Conservation (phyloP, 92 coral and sea anemone species). For the Zoanthus gigantus region DNA sequence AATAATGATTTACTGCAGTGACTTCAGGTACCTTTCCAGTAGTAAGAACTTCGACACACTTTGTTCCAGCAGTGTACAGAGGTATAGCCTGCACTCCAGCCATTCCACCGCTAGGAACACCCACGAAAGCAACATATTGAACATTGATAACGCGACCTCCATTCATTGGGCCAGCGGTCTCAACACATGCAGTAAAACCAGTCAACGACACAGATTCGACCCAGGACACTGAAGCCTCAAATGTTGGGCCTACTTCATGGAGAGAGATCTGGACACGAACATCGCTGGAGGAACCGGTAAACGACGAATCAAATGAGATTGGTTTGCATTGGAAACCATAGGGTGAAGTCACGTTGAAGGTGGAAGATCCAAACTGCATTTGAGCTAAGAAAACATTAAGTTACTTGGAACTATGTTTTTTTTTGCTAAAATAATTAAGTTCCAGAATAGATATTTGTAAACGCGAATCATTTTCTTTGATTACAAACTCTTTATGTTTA, state of each 20-base stretch:
- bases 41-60: slow-evolving; percentile 55
- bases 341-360: slow-evolving; percentile 30
- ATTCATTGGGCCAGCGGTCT: slow-evolving; percentile 54
- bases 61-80: slow-evolving; percentile 73
- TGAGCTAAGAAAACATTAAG: not conserved
- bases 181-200: slow-evolving; percentile 47
- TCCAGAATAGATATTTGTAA: too few species aligned
- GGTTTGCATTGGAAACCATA: slow-evolving; percentile 59
- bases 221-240: slow-evolving; percentile 68
- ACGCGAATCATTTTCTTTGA: too few species aligned
- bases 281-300: slow-evolving; percentile 31
- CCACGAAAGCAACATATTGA: slow-evolving; percentile 56
- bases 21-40: slow-evolving; percentile 52
- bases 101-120: slow-evolving; percentile 49
- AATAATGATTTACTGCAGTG: not conserved
- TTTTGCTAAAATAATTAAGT: too few species aligned
- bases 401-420: too few species aligned
- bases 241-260: slow-evolving; percentile 10
- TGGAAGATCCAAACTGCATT: slow-evolving; percentile 61
- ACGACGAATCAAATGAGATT: slow-evolving; percentile 50
- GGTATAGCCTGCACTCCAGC: slow-evolving; percentile 49
- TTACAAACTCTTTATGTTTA: too few species aligned
- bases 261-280: slow-evolving; percentile 60
- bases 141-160: slow-evolving; percentile 28
- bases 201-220: slow-evolving; percentile 42